Percentiles rank a stretch among this genome's conserved stretches.
phyloP scores from a whole-genome alignment of 1,140 invertebrate species.

The Manduca sexta region DNA sequence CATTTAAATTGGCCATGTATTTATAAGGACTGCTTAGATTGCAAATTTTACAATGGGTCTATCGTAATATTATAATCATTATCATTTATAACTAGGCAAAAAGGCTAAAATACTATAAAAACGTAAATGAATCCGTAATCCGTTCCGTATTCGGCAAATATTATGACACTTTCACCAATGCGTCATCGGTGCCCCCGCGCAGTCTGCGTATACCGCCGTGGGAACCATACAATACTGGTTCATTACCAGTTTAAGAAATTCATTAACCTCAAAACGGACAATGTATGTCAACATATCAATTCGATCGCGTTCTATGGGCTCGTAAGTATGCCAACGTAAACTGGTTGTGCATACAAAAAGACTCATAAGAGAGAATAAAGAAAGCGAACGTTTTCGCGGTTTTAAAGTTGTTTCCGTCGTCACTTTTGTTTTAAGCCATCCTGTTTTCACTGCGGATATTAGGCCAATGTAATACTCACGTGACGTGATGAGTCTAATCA shows the following conservation, averaged over 20 bases:
- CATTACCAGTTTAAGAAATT: not conserved
- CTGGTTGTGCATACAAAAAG: constrained; percentile 42
- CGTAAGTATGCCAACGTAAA: constrained; percentile 30
- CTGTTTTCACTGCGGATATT: not conserved
- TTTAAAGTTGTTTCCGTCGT: constrained; percentile 14
- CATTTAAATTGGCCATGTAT: too few relatives aligned
- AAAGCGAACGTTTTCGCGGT: constrained; percentile 35
- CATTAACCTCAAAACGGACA: not conserved
- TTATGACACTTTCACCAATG: not conserved
- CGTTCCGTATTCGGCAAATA: not conserved
- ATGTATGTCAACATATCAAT: constrained; percentile 12
- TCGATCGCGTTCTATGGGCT: not conserved
- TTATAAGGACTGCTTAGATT: too few relatives aligned
- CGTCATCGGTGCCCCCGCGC: not conserved
- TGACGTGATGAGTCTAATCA: constrained; percentile 5
- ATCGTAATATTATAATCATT: too few relatives aligned
- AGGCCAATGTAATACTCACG: not conserved
- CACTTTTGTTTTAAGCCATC: constrained; percentile 6
- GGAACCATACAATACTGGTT: constrained; percentile 6
- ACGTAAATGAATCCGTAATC: not conserved
- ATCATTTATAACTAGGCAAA: too few relatives aligned
- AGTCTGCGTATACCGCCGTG: not conserved
- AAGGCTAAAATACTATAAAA: constrained; percentile 8
- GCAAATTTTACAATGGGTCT: too few relatives aligned
- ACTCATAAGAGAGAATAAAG: constrained; percentile 30